Evolutionary conservation across 2,888 invertebrate genomes (phyloP), one percentile per base, ranked within the genome.

Genomic region (Campaea margaritaria): DNA sequence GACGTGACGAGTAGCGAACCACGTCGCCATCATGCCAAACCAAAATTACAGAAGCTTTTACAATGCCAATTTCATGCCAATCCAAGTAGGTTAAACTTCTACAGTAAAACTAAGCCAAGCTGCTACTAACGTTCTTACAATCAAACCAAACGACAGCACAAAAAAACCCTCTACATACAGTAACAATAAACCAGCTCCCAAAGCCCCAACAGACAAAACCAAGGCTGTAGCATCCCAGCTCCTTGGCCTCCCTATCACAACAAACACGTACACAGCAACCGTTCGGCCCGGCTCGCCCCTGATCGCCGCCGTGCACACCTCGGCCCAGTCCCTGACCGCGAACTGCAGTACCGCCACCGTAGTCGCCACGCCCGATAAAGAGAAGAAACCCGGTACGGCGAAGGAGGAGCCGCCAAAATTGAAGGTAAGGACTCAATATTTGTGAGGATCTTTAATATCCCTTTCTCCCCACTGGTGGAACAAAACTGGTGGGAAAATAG

Each of bases 271-370:
- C 68, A 65, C 82, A 91, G 91, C 91, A 65, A 66, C 72, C 70
- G 82, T 81, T 58, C 81, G 89, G 21, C 86, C 91, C 48, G 91
- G 88, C 51, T 89, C 91, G 51, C 88, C 89, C 44, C 72, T 76
- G 52, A 65, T 81, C 66, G 70, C 70, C 53, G 64, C 69, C 54
- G 68, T 66, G 68, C 79, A 69, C 58, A 58, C 73, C n/a, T 57
- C 83, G 42, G 62, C 76, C 64, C 83, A 77, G 63, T 79, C 86
- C 87, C 47, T 74, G 75, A 52, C 68, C 80, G 67, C 69, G 68
- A 48, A 58, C 69, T 54, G 68, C 66, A 66, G 77, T 81, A 39
- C 60, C 69, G 78, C 60, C 45, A 52, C 54, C 62, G 75, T 61
- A 76, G 21, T 21, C 21, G 76, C 58, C 36, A 58, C 58, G 74